phyloP scores from a whole-genome alignment of 2,797 vertebrate genomes.

The Lutjanus campechanus region DNA sequence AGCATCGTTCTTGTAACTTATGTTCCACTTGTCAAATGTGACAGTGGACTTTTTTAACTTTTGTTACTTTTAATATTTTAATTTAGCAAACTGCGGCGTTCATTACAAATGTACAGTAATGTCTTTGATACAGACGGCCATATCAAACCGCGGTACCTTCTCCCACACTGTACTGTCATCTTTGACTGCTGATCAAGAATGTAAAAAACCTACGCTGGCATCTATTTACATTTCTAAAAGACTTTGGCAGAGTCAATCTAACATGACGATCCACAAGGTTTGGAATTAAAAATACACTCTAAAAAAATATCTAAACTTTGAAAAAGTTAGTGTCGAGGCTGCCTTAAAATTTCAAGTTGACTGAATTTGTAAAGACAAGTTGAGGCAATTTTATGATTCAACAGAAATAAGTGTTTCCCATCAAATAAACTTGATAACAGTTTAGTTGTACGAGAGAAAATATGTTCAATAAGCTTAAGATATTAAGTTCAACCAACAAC shows the following conservation, averaged over 20 bases:
- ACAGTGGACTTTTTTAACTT: background rate
- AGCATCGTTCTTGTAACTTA: background rate
- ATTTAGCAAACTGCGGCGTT: constrained; percentile 6
- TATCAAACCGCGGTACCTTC: constrained; percentile 15
- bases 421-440: too few relatives aligned
- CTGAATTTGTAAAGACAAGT: too few relatives aligned
- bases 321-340: too few relatives aligned
- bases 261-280: constrained; percentile 4
- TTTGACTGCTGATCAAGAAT: constrained; percentile 35
- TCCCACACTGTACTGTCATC: constrained; percentile 17
- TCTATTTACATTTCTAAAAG: constrained; percentile 32
- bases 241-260: constrained; percentile 6
- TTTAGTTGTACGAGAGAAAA: too few relatives aligned
- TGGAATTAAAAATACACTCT: background rate
- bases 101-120: background rate
- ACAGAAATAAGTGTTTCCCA: too few relatives aligned
- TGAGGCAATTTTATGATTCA: too few relatives aligned
- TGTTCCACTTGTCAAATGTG: constrained; percentile 23
- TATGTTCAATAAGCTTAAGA: too few relatives aligned
- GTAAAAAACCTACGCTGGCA: constrained; percentile 4
- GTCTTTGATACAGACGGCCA: background rate
- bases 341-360: too few relatives aligned
- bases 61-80: constrained; percentile 21
- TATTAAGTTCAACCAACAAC: too few relatives aligned
- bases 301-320: too few relatives aligned